A percentile compares a stretch with the other conserved stretches of the same genome.
phyloP scores from a whole-genome alignment of 1,140 invertebrate genomes.

The Nephotettix cincticeps region DNA sequence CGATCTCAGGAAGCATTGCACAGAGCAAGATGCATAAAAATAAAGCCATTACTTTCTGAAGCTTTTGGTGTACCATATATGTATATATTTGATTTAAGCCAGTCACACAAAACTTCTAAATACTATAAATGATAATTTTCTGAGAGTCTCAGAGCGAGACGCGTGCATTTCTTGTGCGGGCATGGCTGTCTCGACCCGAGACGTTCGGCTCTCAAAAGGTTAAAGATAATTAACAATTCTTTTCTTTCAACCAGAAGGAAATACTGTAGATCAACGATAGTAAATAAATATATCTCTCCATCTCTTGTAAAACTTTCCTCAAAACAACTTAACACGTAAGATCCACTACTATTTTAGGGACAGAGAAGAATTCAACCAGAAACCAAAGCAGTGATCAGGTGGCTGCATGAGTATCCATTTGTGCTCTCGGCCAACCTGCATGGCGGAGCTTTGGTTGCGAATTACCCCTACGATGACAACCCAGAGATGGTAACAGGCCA shows the following conservation, averaged over 20 bases:
- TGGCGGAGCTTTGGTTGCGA: conserved; percentile 90
- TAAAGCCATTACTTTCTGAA: too few species aligned
- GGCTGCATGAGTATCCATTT: conserved; percentile 85
- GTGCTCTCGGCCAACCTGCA: conserved; percentile 96
- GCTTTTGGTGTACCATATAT: too few species aligned
- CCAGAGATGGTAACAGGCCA: conserved; percentile 38
- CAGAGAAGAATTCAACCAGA: conserved; percentile 84
- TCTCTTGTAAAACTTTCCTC: not conserved
- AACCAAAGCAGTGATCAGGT: conserved; percentile 88
- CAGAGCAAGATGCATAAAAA: too few species aligned
- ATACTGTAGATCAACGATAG: not conserved
- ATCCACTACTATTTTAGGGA: conserved; percentile 54
- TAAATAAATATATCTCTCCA: not conserved
- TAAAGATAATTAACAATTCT: not conserved
- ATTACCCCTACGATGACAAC: conserved; percentile 90
- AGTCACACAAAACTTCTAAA: too few species aligned
- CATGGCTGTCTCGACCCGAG: too few species aligned
- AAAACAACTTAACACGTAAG: too few species aligned
- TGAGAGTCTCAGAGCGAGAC: too few species aligned
- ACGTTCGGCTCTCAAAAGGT: too few species aligned
- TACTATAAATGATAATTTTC: too few species aligned
- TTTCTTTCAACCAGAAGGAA: not conserved
- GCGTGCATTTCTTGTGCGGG: too few species aligned
- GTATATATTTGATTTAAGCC: too few species aligned
- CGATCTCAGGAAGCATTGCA: too few species aligned